Conservation (phyloP, 1,140 invertebrate species). For the Eumaeus atala region DNA sequence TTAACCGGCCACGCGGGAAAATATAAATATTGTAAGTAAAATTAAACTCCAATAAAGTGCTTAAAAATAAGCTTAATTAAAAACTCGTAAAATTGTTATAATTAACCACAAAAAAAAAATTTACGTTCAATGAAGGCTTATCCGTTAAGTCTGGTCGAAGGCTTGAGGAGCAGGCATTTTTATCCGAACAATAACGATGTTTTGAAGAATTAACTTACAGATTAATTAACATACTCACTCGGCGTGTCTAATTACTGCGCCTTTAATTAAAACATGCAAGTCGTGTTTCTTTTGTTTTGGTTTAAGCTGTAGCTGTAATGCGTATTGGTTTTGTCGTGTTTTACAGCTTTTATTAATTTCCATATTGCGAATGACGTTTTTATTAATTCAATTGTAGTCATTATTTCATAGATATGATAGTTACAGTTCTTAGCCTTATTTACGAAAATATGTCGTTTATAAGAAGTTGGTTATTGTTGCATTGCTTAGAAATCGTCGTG, state of each 20-base stretch:
- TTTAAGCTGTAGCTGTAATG: slow-evolving; percentile 51
- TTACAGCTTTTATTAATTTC: background rate
- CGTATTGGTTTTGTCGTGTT: slow-evolving; percentile 28
- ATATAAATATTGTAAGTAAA: too few relatives aligned
- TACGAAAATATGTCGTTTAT: too few relatives aligned
- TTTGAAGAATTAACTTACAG: slow-evolving; percentile 63
- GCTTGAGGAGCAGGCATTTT: slow-evolving; percentile 44
- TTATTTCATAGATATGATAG: too few relatives aligned
- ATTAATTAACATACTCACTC: slow-evolving; percentile 68
- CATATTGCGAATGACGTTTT: too few relatives aligned
- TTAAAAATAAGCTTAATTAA: too few relatives aligned
- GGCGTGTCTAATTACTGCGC: slow-evolving; percentile 64
- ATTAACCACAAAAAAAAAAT: background rate
- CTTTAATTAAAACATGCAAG: slow-evolving; percentile 68
- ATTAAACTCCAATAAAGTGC: too few relatives aligned
- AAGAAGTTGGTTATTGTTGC: too few relatives aligned
- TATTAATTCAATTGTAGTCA: too few relatives aligned
- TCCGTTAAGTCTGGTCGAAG: slow-evolving; percentile 24
- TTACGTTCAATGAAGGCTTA: background rate
- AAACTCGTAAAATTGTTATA: too few relatives aligned
- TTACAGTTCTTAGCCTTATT: too few relatives aligned
- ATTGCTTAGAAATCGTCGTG: too few relatives aligned
- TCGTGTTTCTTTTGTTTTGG: slow-evolving; percentile 52
- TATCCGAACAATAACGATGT: slow-evolving; percentile 61
- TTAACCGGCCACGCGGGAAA: too few relatives aligned